phyloP scores from a whole-genome alignment of 2,113 vertebrate species.

The Neogobius melanostomus region DNA sequence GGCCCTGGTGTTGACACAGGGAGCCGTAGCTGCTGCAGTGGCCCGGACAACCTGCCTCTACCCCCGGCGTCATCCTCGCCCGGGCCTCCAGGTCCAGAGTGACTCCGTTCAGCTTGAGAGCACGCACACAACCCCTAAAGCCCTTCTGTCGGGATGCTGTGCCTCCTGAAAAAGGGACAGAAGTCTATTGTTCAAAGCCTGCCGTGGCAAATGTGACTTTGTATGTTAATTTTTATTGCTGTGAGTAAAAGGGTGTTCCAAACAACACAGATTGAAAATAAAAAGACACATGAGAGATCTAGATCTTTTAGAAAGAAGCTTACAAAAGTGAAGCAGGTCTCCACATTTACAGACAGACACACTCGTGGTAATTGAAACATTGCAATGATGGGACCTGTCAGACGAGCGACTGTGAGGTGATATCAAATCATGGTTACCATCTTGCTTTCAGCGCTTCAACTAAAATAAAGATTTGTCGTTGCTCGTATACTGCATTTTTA shows the following conservation, averaged over 20 bases:
- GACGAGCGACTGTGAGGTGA: background rate
- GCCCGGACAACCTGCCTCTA: conserved; percentile 87
- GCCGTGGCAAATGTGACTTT: background rate
- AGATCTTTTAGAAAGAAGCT: background rate
- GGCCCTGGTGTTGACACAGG: conserved; percentile 86
- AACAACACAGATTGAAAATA: background rate
- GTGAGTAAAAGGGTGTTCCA: background rate
- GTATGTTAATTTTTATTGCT: background rate
- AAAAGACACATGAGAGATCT: background rate
- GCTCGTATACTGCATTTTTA: background rate
- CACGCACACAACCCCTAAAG: conserved; percentile 91
- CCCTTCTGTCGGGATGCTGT: conserved; percentile 94
- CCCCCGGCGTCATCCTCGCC: conserved; percentile 88
- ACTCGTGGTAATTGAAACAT: background rate
- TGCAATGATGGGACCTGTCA: background rate
- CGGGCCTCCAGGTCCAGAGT: conserved; percentile 87
- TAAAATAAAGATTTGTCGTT: conserved; percentile 10
- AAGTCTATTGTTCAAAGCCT: background rate
- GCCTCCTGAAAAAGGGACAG: conserved; percentile 78
- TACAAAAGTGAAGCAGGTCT: background rate
- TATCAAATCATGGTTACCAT: conserved; percentile 16
- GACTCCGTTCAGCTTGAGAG: conserved; percentile 87
- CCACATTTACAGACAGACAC: background rate
- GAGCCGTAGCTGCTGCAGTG: conserved; percentile 93
- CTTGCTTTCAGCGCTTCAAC: background rate